Evolutionary conservation across 1,140 invertebrate genomes (phyloP), one percentile per base, ranked within the genome.

Genomic region (Drosophila malerkotliana): DNA sequence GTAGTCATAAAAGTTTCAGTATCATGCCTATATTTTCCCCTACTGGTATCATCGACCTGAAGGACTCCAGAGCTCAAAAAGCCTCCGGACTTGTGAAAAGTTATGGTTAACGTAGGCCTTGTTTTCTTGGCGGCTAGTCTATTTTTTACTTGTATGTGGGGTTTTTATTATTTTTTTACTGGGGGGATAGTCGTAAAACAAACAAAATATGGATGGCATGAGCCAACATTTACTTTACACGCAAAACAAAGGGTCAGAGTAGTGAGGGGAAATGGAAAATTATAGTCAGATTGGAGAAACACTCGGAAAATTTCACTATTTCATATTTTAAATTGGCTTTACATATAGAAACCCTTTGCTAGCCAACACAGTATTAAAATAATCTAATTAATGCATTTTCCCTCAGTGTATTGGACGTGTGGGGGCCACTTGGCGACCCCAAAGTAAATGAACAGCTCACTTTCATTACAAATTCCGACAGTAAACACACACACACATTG

Each of bases 401-500:
- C 21, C n/a, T 4, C 57, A 61, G 57, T 64, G 60, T 28, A 47
- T 28, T 53, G 12, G 12, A 63, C 28, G 54, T 69, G 66, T 68
- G 60, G 60, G 54, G 75, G 83, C 78, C 78, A 78, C 79, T 87
- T 82, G 82, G 71, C 76, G 82, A 88, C 78, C 78, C 79, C 74
- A 87, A 87, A 82, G 78, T 79, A 87, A 87, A 87, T 87, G 83
- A 87, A 87, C 83, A 87, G 79, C 83, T 87, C 83, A 87, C 83
- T 87, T 83, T 88, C 83, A 88, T 88, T 88, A 83, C 83, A 73
- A 83, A 87, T 87, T 88, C 83, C 79, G 79, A 88, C 83, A 79
- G 79, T 72, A 88, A 83, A 88, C 82, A 87, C 64, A 73, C 15
- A 67, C 58, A 57, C 63, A 77, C 44, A 15, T 5, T 41, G 44